A percentile compares a stretch with the other conserved stretches of the same genome.
phyloP scores from a whole-genome alignment of 2,888 invertebrate genomes.

The Stenurella melanura region DNA sequence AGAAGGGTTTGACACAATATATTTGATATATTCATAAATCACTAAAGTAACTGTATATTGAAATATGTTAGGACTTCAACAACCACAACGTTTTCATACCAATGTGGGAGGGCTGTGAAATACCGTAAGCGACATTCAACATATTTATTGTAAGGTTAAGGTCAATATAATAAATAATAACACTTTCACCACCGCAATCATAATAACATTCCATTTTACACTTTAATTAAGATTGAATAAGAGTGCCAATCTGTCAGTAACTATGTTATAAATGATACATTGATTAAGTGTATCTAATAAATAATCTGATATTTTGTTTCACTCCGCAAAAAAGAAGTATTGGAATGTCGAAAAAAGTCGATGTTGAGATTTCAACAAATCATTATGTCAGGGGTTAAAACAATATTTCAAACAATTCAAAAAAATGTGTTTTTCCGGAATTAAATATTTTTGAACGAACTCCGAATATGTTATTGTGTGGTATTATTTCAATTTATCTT shows the following conservation, averaged over 20 bases:
- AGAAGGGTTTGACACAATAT: background rate
- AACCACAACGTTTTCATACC: conserved; percentile 19
- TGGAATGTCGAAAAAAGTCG: background rate
- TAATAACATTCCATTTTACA: conserved; percentile 36
- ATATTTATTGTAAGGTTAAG: conserved; percentile 36
- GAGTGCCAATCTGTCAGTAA: conserved; percentile 17
- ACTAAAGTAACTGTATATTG: conserved; percentile 16
- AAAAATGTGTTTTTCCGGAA: no score
- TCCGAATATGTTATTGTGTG: no score
- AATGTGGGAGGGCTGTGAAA: conserved; percentile 35
- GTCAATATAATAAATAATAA: conserved; percentile 36
- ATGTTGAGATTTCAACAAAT: background rate
- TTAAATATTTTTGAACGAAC: no score
- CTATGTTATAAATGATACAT: conserved; percentile 13
- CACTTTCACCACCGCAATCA: conserved; percentile 34
- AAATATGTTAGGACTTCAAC: conserved; percentile 20
- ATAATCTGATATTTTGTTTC: conserved; percentile 7
- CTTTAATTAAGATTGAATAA: conserved; percentile 20
- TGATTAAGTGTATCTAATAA: conserved; percentile 8
- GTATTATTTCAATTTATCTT: no score
- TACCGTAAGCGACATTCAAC: conserved; percentile 34
- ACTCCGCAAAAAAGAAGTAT: background rate
- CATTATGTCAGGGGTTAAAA: background rate
- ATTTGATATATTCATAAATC: conserved; percentile 21
- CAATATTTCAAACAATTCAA: no score